Percentiles rank a stretch among this genome's conserved stretches.
Conservation (phyloP, 2,113 vertebrate genomes). For the Lanius ludovicianus region DNA sequence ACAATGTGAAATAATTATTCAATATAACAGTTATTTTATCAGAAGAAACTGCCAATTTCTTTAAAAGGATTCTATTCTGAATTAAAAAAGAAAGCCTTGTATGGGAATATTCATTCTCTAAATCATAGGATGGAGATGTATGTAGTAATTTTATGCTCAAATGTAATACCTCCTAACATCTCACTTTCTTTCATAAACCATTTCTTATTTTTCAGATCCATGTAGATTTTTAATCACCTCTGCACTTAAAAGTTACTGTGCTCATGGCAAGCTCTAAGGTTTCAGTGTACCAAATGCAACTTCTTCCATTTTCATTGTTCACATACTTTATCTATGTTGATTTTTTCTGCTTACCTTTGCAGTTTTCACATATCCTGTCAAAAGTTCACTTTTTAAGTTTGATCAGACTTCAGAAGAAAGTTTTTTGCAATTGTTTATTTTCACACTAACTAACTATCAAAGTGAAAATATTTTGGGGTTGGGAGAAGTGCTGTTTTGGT, state of each 20-base stretch:
- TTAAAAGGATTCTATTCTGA: not conserved
- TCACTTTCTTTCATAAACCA: not conserved
- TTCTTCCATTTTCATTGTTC: not conserved
- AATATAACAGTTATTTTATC: not conserved
- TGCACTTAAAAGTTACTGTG: not conserved
- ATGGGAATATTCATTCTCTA: not conserved
- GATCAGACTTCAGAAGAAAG: not conserved
- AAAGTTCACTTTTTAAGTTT: not conserved
- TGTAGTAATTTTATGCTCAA: not conserved
- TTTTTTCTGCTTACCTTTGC: not conserved
- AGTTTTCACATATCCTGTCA: not conserved
- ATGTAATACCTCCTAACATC: not conserved
- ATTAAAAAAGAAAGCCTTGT: not conserved
- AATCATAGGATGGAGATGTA: not conserved
- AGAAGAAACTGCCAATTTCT: not conserved
- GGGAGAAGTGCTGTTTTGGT: fast-evolving
- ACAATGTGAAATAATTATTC: not conserved
- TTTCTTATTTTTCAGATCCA: not conserved
- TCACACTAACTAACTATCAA: not conserved
- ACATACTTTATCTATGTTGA: not conserved
- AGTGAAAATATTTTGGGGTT: not conserved
- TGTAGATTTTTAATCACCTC: not conserved
- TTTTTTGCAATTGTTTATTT: not conserved
- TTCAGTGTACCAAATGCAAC: not conserved
- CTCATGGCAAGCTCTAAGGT: not conserved